Evolutionary conservation across 2,888 invertebrate genomes (phyloP), one percentile per base, ranked within the genome.

Genomic region (Esperia sulphurella): DNA sequence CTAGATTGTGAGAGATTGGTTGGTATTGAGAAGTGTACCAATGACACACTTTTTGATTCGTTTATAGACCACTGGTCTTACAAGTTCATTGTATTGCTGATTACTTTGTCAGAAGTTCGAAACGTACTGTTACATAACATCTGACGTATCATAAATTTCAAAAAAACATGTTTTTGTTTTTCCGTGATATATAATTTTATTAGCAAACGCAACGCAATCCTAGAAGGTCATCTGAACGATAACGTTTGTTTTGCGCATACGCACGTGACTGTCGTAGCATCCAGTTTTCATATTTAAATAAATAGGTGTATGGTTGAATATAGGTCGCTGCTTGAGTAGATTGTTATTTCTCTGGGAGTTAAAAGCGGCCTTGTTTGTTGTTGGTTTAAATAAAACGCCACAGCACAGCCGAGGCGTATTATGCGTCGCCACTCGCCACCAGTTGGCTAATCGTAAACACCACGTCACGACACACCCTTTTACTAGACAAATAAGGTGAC

Each of bases 391-490:
- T 84, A 83, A 81, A 83, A 81, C 86, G 83, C 83, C 82, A 72
- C 79, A 76, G 67, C 65, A 4, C 3, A 68, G 65, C 21, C 21
- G 21, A 21, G 21, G 21, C 21, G 21, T 21, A 21, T 63, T 66
- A 51, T 59, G 58, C 63, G 65, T 63, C 74, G 73, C 70, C 64
- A 68, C 45, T 63, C 74, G 73, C 70, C 64, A 68, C 45, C 56
- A 57, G 59, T 58, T 57, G 65, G 58, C 51, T 54, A 64, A 61
- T 75, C 71, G 76, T 76, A 77, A 75, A 78, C 65, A 77, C 61
- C 63, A 78, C 86, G 86, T 85, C 85, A 85, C 53, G 85, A 87
- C 88, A 88, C 88, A 88, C 88, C 88, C 88, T 84, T 83, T 77
- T 76, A 60, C 59, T 82, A 71, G 75, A 76, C 83, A 70, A 83